Percentiles rank a stretch among this genome's conserved stretches.
Evolutionary conservation across 2,888 invertebrate genomes (phyloP).

Genomic region (Drosophila anomelani): DNA sequence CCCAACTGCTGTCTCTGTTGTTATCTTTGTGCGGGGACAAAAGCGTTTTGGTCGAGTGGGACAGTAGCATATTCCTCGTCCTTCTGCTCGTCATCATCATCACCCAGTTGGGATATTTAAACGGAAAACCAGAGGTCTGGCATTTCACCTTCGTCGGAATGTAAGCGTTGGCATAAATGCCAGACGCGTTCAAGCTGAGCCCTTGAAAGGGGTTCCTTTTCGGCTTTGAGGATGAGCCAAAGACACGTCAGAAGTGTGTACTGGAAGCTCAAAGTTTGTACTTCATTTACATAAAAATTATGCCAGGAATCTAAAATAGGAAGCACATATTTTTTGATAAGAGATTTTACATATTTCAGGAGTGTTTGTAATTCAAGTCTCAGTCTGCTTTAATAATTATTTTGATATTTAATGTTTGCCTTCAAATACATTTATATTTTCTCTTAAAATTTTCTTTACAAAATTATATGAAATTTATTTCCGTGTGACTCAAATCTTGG

Average conservation of each 20-base stretch:
- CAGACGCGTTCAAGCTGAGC: conserved; percentile 30
- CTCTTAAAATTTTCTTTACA: background rate
- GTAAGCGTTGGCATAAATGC: conserved; percentile 48
- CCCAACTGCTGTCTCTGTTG: conserved; percentile 35
- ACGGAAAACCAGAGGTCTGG: conserved; percentile 29
- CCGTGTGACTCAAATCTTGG: conserved; percentile 23
- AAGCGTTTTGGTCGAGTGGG: conserved; percentile 64
- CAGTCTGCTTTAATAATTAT: no score
- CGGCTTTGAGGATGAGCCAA: conserved; percentile 20
- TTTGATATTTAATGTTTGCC: no score
- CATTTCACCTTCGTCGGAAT: conserved; percentile 65
- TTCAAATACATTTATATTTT: no score
- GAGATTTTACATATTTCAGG: background rate
- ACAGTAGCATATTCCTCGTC: conserved; percentile 57
- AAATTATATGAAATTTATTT: background rate
- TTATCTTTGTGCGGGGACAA: conserved; percentile 61
- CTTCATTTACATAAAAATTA: conserved; percentile 9
- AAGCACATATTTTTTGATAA: background rate
- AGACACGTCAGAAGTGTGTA: background rate
- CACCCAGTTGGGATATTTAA: conserved; percentile 46
- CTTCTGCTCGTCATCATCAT: conserved; percentile 20
- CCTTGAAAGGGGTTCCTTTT: conserved; percentile 31
- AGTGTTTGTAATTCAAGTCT: background rate
- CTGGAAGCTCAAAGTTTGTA: background rate
- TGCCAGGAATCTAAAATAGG: background rate